Percentiles rank a stretch among this genome's conserved stretches.
Evolutionary conservation across 2,113 vertebrate genomes (phyloP).

Genomic region (Felis chaus): DNA sequence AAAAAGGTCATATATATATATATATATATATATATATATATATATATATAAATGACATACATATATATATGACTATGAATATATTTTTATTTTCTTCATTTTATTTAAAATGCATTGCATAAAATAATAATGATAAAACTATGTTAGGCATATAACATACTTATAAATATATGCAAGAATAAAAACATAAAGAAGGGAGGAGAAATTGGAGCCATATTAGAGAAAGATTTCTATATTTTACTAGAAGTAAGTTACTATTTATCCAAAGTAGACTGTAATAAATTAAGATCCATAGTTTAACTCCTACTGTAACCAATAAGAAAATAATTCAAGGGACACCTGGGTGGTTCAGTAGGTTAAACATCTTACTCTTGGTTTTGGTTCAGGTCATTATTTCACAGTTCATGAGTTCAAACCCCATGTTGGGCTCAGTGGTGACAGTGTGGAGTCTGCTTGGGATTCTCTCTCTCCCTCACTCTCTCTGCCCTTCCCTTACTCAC

Average conservation of each 20-base stretch:
- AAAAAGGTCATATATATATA: neutral
- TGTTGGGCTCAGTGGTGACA: too few species aligned
- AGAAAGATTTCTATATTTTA: neutral
- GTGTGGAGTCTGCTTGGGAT: too few species aligned
- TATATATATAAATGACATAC: too few species aligned
- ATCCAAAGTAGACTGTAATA: neutral
- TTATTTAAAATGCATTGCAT: neutral
- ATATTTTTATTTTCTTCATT: neutral
- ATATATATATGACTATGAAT: neutral
- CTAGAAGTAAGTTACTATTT: neutral
- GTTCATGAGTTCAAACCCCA: too few species aligned
- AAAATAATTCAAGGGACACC: neutral
- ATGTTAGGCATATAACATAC: neutral
- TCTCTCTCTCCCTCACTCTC: too few species aligned
- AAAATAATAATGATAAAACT: neutral
- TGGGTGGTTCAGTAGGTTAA: too few species aligned
- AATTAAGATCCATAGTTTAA: neutral
- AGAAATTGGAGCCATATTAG: neutral
- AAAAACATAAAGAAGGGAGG: neutral
- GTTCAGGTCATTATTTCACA: too few species aligned
- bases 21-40: neutral
- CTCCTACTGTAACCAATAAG: neutral
- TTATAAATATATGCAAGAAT: neutral
- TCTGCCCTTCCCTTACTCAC: too few species aligned
- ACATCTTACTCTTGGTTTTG: too few species aligned